Base-by-base conservation (phyloP, 2,797 vertebrate genomes). In the Iguana delicatissima region DNA sequence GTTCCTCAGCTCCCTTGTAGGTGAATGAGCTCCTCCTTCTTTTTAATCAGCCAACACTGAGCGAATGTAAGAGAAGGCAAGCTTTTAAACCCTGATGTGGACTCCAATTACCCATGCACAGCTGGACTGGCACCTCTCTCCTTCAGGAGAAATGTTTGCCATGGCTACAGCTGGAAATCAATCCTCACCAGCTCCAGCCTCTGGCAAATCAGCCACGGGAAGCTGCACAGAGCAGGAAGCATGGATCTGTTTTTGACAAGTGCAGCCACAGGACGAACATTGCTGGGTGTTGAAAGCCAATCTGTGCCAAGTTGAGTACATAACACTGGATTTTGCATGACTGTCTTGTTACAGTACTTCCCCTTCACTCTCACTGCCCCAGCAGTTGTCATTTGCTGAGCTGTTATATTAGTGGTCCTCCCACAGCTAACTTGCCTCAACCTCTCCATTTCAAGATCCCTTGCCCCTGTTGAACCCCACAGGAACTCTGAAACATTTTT, bases 381-480 rank as follows among this genome's bases (percentile, higher is more conserved):
- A 79, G 42, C 46, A 46, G 22, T 22, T 62, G 13, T 67, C 42
- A 10, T 22, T n/a, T 52, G 26, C 7, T 1, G 6, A 67, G 42
- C 26, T 13, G 42, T 32, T 10, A 1, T n/a, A 50, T 1, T 6
- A n/a, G 50, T 73, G 9, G 3, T 12, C 50, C 50, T 13, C 38
- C 5, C 50, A 26, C 67, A 32, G 42, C 62, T 84, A 64, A 84
- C 52, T 83, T 46, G 16, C 93, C 62, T 89, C 26, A 88, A 89
- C 84, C 81, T 35, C 29, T n/a, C 38, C n/a, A 24, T 89, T 84
- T 92, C 69, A 64, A 62, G 89, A 89, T 92, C 74, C 1, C 32
- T 9, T 42, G 6, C 32, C 14, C 18, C 16, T 26, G 20, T 32
- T 85, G 92, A 91, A 90, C 84, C 88, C 10, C 0, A 18, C 26